These are phyloP conservation scores for Petroica traversi DNA, from an alignment of 2,113 vertebrate species.

Conservation along the genomic window DNA sequence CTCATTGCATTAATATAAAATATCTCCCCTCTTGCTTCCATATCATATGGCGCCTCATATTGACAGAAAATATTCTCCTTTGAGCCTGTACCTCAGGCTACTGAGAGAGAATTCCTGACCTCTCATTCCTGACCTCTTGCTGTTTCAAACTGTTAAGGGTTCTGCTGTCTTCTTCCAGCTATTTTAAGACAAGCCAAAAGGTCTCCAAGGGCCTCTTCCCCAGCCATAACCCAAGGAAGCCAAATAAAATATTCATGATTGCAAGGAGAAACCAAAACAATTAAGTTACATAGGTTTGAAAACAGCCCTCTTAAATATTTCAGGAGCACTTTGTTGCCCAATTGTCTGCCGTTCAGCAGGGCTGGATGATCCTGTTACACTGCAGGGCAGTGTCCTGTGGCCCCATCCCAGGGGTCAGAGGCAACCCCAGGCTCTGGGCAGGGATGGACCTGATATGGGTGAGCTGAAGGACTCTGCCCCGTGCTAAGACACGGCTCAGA, in stretches of 20 bases:
- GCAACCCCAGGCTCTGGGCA: background rate
- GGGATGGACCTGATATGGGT: background rate
- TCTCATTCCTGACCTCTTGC: background rate
- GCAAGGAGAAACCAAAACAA: constrained; percentile 59
- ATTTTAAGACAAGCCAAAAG: background rate
- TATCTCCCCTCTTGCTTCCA: background rate
- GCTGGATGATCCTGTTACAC: background rate
- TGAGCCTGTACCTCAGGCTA: background rate
- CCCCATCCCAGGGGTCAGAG: background rate
- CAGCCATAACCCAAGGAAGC: constrained; percentile 3
- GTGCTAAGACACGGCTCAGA: background rate
- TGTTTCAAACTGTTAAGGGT: background rate
- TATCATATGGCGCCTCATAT: background rate
- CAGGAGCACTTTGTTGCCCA: constrained; percentile 47
- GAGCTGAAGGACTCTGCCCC: background rate
- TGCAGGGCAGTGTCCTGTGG: background rate
- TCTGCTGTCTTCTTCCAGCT: background rate
- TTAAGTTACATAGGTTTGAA: constrained; percentile 44
- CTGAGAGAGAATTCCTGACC: background rate
- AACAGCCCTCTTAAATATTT: constrained; percentile 53
- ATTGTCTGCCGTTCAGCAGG: background rate
- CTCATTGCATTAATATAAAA: background rate
- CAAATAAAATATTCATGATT: constrained; percentile 46
- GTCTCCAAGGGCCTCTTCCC: background rate
- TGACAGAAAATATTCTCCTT: background rate